Percentiles rank a stretch among this genome's conserved stretches.
These are phyloP conservation scores for Pseudorectes ferrugineus DNA, from an alignment of 2,113 vertebrate genomes.

Conservation along the genomic window DNA sequence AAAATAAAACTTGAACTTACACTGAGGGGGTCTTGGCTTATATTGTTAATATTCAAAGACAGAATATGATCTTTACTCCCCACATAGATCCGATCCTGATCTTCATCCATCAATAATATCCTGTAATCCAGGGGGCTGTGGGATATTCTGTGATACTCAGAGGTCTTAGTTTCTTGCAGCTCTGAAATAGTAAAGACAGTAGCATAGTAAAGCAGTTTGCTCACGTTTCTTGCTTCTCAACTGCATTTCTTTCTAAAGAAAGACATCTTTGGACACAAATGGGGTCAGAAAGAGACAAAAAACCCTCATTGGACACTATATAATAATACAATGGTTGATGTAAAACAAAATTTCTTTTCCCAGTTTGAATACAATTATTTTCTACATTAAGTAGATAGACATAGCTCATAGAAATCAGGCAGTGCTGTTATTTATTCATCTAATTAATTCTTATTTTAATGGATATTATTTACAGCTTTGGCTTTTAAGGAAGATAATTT, in stretches of 20 bases:
- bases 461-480: constrained; percentile 9
- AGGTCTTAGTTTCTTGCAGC: constrained; percentile 84
- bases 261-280: neutral
- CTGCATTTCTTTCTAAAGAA: neutral
- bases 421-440: neutral
- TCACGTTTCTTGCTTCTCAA: neutral
- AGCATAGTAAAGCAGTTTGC: neutral
- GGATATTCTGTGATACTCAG: constrained; percentile 86
- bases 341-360: neutral
- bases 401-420: neutral
- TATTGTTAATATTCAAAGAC: constrained; percentile 97
- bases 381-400: neutral
- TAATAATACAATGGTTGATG: neutral
- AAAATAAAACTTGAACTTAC: constrained; percentile 73
- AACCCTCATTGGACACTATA: neutral
- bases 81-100: constrained; percentile 96
- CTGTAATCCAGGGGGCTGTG: constrained; percentile 92
- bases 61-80: constrained; percentile 96
- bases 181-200: constrained; percentile 74
- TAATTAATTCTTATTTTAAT: constrained; percentile 16
- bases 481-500: constrained; percentile 9
- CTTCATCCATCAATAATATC: constrained; percentile 97
- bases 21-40: constrained; percentile 87
- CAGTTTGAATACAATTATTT: neutral
- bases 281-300: neutral